Conservation (phyloP, 2,888 invertebrate species). For the Ormia ochracea region DNA sequence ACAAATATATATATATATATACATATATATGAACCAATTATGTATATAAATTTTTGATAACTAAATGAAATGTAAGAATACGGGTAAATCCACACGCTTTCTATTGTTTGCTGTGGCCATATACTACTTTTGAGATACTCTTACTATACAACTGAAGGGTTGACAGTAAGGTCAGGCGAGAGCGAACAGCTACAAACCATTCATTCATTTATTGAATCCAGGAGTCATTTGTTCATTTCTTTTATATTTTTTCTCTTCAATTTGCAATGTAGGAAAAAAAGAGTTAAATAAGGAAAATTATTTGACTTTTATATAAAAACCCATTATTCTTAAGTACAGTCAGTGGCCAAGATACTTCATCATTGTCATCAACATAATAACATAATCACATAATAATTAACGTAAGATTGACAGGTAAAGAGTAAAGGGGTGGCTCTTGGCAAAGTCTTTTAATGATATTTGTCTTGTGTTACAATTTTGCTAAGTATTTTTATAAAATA, state of each 20-base stretch:
- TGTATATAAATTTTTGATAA: conserved; percentile 17
- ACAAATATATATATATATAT: conserved; percentile 41
- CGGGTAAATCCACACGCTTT: conserved; percentile 5
- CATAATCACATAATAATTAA: neutral
- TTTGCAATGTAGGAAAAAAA: neutral
- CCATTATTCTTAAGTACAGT: conserved; percentile 31
- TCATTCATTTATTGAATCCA: conserved; percentile 2
- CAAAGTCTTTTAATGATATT: conserved; percentile 30
- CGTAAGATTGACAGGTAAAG: neutral
- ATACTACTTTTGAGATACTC: conserved; percentile 25
- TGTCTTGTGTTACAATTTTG: conserved; percentile 20
- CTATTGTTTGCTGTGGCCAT: conserved; percentile 21
- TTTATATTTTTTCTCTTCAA: conserved; percentile 31
- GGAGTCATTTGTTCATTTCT: conserved; percentile 40
- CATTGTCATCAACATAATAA: conserved; percentile 16
- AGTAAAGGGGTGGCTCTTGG: neutral
- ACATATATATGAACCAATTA: conserved; percentile 29
- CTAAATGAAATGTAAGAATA: conserved; percentile 2
- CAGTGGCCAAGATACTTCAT: conserved; percentile 6
- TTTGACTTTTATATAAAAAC: conserved; percentile 18
- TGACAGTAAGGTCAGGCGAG: neutral
- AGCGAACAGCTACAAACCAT: neutral
- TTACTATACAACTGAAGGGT: neutral
- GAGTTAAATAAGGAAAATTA: conserved; percentile 24
- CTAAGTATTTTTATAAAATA: no score